Conservation (phyloP, 2,888 invertebrate genomes). For the Silvanus unidentatus region DNA sequence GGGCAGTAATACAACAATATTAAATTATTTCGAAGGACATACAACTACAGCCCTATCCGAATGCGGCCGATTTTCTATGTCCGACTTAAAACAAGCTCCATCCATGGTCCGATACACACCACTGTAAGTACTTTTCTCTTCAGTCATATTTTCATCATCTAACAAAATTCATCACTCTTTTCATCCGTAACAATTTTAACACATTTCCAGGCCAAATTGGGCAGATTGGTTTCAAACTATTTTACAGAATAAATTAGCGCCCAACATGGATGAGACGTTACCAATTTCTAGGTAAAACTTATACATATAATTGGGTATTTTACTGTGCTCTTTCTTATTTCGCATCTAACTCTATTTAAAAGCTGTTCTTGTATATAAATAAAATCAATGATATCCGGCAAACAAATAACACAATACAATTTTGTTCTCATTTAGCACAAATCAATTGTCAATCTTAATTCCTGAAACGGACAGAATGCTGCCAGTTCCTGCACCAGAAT, state of each 20-base stretch:
- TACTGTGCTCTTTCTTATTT: background rate
- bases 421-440: slow-evolving; percentile 20
- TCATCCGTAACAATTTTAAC: too few species aligned
- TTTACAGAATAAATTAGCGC: slow-evolving; percentile 29
- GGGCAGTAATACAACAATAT: slow-evolving; percentile 13
- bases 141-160: background rate
- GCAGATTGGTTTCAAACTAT: slow-evolving; percentile 39
- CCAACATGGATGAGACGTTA: slow-evolving; percentile 23
- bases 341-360: too few species aligned
- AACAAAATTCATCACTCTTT: background rate
- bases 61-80: slow-evolving; percentile 27
- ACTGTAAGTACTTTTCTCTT: slow-evolving; percentile 34
- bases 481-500: slow-evolving; percentile 1
- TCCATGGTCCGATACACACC: slow-evolving; percentile 38
- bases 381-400: too few species aligned
- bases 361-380: too few species aligned
- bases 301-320: background rate
- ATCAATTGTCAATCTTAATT: slow-evolving; percentile 32
- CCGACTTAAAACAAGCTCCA: slow-evolving; percentile 31
- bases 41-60: slow-evolving; percentile 16
- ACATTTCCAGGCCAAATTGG: slow-evolving; percentile 35
- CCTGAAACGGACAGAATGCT: slow-evolving; percentile 25
- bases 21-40: background rate
- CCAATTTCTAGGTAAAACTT: slow-evolving; percentile 26
- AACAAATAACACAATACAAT: too few species aligned